Percentiles rank a stretch among this genome's conserved stretches.
phyloP scores from a whole-genome alignment of 2,888 invertebrate genomes.

The Quadroppia sp. region DNA sequence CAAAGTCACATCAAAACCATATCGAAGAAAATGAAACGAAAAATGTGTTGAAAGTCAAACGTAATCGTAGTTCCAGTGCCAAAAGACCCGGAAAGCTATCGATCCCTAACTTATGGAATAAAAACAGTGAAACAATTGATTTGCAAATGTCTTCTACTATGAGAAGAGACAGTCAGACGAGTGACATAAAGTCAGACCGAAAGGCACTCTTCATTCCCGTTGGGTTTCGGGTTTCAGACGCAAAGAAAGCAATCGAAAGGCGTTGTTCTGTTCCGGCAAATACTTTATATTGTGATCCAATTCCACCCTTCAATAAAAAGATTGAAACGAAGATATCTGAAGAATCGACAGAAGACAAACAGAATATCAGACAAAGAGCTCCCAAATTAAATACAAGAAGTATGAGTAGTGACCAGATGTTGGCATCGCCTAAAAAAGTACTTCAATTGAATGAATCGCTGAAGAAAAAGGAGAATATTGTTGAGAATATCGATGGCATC shows the following conservation, averaged over 20 bases:
- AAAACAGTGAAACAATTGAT: neutral
- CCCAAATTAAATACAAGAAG: slow-evolving; percentile 9
- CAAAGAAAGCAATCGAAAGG: slow-evolving; percentile 74
- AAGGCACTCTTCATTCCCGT: slow-evolving; percentile 38
- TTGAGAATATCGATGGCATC: neutral
- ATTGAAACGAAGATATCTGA: slow-evolving; percentile 21
- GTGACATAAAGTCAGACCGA: neutral
- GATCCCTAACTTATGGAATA: slow-evolving; percentile 41
- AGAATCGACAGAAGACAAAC: neutral
- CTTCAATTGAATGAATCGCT: neutral
- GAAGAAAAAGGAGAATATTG: neutral
- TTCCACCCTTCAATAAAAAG: neutral
- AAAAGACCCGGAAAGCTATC: slow-evolving; percentile 40
- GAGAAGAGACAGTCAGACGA: neutral
- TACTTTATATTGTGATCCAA: neutral
- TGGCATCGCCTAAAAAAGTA: slow-evolving; percentile 28
- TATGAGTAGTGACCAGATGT: slow-evolving; percentile 12
- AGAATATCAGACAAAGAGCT: slow-evolving; percentile 7
- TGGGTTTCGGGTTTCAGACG: slow-evolving; percentile 68
- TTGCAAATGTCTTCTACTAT: neutral
- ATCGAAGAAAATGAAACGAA: neutral
- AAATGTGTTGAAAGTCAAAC: neutral
- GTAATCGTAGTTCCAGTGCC: neutral
- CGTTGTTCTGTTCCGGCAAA: slow-evolving; percentile 41
- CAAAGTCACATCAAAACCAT: neutral